Percentiles rank a stretch among this genome's conserved stretches.
These are phyloP conservation scores for Harpagus bidentatus DNA, from an alignment of 2,113 vertebrate genomes.

Conservation along the genomic window DNA sequence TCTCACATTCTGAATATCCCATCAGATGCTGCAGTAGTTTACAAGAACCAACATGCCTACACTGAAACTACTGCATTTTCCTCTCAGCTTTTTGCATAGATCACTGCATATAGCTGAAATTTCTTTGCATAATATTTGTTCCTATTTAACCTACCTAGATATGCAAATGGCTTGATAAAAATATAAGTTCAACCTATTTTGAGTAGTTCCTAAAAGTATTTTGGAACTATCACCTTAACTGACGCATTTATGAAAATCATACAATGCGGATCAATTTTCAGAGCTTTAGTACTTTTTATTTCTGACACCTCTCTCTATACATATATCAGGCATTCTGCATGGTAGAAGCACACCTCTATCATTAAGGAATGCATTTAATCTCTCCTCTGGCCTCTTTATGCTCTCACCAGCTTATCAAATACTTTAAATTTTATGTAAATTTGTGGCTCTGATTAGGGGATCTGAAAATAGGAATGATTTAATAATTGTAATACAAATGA, in stretches of 20 bases:
- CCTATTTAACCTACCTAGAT: not conserved
- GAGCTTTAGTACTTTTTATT: not conserved
- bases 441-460: not conserved
- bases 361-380: not conserved
- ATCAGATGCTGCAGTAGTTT: not conserved
- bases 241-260: not conserved
- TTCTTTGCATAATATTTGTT: not conserved
- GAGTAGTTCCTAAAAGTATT: not conserved
- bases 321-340: not conserved
- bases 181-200: not conserved
- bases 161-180: not conserved
- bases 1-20: not conserved
- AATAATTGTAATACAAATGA: not conserved
- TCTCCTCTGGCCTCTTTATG: not conserved
- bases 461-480: not conserved
- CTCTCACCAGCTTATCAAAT: not conserved
- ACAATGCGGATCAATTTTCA: not conserved
- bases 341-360: not conserved
- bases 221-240: not conserved
- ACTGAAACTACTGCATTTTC: not conserved
- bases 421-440: not conserved
- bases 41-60: not conserved
- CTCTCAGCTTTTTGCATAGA: not conserved
- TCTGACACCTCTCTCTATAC: not conserved
- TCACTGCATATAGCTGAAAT: not conserved